phyloP scores from a whole-genome alignment of 2,888 invertebrate genomes.

The Calliscelio sp. region DNA sequence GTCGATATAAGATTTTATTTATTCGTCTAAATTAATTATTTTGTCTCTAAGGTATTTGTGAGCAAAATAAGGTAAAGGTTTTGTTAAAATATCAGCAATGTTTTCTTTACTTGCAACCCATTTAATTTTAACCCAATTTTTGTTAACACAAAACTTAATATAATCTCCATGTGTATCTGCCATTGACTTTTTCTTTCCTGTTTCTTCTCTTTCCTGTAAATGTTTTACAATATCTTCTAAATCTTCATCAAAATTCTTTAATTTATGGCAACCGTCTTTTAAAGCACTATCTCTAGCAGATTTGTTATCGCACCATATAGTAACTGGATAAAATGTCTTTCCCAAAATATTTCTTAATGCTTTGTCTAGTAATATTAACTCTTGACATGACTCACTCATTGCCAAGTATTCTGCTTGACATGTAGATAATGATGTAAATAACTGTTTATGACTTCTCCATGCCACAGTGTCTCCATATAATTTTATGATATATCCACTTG shows the following conservation, averaged over 20 bases:
- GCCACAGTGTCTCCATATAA: conserved; percentile 63
- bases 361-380: conserved; percentile 55
- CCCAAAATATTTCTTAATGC: background rate
- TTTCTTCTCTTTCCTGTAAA: background rate
- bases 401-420: conserved; percentile 72
- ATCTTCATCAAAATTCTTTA: conserved; percentile 18
- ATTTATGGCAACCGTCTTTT: conserved; percentile 69
- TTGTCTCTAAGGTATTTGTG: background rate
- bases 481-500: conserved; percentile 61
- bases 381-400: conserved; percentile 72
- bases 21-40: too few relatives aligned
- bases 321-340: conserved; percentile 39
- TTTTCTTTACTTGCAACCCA: conserved; percentile 3
- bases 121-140: conserved; percentile 7
- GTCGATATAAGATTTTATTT: too few relatives aligned
- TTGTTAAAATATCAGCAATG: background rate
- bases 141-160: background rate
- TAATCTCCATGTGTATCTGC: background rate
- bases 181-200: background rate
- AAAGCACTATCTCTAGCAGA: background rate
- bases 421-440: conserved; percentile 56
- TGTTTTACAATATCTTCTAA: background rate
- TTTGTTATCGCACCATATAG: conserved; percentile 43
- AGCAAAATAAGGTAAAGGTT: conserved; percentile 1
- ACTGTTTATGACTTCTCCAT: conserved; percentile 74